These are phyloP conservation scores for Eupithecia subumbrata DNA, from an alignment of 2,888 invertebrate species.

Conservation along the genomic window DNA sequence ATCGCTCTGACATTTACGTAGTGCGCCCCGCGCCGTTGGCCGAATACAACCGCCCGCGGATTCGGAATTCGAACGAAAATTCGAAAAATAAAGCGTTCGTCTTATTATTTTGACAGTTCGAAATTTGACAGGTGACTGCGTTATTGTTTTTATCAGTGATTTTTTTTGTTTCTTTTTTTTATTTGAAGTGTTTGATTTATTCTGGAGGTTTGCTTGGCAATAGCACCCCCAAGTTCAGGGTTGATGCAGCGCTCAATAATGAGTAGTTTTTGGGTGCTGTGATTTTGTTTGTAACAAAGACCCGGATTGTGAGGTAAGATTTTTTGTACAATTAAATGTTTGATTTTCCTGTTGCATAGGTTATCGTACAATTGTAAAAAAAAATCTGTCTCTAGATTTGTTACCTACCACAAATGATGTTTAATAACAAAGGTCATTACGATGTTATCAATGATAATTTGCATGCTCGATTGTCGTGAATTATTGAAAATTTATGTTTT, in stretches of 20 bases:
- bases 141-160: conserved; percentile 49
- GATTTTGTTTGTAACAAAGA: conserved; percentile 46
- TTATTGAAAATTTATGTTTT: neutral
- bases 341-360: neutral
- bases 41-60: conserved; percentile 66
- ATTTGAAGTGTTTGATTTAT: conserved; percentile 55
- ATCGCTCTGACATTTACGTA: conserved; percentile 81
- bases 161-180: conserved; percentile 49
- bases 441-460: neutral
- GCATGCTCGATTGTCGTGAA: neutral
- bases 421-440: conserved; percentile 17
- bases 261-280: conserved; percentile 57
- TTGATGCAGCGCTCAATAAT: conserved; percentile 82
- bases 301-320: conserved; percentile 40
- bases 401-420: neutral
- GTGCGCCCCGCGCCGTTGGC: conserved; percentile 76
- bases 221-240: conserved; percentile 81
- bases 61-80: conserved; percentile 56
- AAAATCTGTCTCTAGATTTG: neutral
- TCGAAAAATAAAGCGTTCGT: conserved; percentile 47
- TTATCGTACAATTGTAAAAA: neutral
- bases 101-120: conserved; percentile 51
- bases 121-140: conserved; percentile 56
- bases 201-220: conserved; percentile 64
- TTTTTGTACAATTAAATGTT: conserved; percentile 6